Evolutionary conservation across 2,797 vertebrate species (phyloP), one percentile per base, ranked within the genome.

Genomic region (Gallinago nigripennis): DNA sequence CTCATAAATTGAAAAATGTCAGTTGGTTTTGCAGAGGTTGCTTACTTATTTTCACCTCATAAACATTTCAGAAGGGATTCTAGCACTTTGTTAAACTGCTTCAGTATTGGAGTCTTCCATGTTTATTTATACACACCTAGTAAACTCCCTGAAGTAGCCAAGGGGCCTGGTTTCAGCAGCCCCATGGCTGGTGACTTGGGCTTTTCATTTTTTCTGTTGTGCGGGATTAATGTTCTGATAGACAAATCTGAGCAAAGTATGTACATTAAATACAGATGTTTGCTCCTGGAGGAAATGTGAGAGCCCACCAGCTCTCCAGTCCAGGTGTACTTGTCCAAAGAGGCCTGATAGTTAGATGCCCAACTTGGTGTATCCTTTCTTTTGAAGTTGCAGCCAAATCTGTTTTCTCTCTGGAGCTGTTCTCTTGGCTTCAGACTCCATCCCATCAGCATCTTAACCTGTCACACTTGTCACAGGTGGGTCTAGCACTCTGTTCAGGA

Each of bases 1-100:
- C 81, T 93, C 64, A 27, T 83, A 88, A 91, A 88, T 17, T 66
- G 68, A 58, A 87, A 88, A 90, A 91, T 24, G 64, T 76, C 57
- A 43, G 79, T 33, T 70, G 69, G 48, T 75, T 96, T 93, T 89
- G 69, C 65, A 83, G 75, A 72, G 20, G 43, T 65, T 79, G 48
- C 64, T 85, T 86, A 23, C 82, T 92, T 63, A 92, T 91, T 92
- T 95, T 91, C 94, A 87, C 90, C 70, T 94, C 84, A 48, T 93
- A 93, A 96, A 95, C 24, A 23, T 80, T 86, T 92, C 75, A 71
- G 71, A 63, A 79, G 68, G 86, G 69, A 82, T 92, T 92, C 77
- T 80, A 88, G 81, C 66, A 86, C 93, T 92, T 82, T 54, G 71
- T 93, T 92, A 82, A 88, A 86, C 31, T 68, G 58, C 71, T 87